These are phyloP conservation scores for Theretra japonica DNA, from an alignment of 2,888 invertebrate species.

Conservation along the genomic window DNA sequence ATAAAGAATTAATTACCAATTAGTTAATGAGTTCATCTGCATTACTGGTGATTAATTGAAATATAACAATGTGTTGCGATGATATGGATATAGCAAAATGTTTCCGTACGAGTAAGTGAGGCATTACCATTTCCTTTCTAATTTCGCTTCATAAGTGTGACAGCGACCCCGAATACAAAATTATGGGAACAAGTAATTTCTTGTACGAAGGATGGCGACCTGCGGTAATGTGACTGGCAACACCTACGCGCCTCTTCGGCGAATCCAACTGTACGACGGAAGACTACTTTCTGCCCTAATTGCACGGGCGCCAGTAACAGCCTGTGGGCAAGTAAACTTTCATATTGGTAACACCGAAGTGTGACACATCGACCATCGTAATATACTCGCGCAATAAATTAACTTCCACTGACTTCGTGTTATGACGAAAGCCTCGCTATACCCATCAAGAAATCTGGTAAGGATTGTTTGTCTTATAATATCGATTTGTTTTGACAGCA, in stretches of 20 bases:
- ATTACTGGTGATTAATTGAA: background rate
- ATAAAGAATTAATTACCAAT: slow-evolving; percentile 17
- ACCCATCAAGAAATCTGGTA: background rate
- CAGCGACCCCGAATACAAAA: slow-evolving; percentile 81
- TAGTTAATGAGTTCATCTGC: background rate
- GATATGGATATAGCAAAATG: background rate
- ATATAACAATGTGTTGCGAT: slow-evolving; percentile 11
- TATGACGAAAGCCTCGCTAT: background rate
- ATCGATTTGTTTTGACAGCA: slow-evolving; percentile 16
- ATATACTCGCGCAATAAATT: slow-evolving; percentile 1
- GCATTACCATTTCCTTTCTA: slow-evolving; percentile 80
- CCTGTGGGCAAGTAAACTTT: slow-evolving; percentile 44
- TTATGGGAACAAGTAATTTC: slow-evolving; percentile 80
- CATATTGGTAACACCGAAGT: slow-evolving; percentile 31
- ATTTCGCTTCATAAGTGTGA: slow-evolving; percentile 77
- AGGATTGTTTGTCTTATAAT: slow-evolving; percentile 3
- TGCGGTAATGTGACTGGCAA: slow-evolving; percentile 66
- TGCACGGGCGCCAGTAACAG: slow-evolving; percentile 49
- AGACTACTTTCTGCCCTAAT: slow-evolving; percentile 76
- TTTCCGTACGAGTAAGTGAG: slow-evolving; percentile 60
- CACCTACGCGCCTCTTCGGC: slow-evolving; percentile 78
- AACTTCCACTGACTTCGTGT: background rate
- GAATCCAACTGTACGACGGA: slow-evolving; percentile 75
- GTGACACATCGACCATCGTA: slow-evolving; percentile 6
- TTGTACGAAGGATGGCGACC: slow-evolving; percentile 77